Evolutionary conservation across 2,797 vertebrate genomes (phyloP).

Genomic region (Sparidentex hasta): DNA sequence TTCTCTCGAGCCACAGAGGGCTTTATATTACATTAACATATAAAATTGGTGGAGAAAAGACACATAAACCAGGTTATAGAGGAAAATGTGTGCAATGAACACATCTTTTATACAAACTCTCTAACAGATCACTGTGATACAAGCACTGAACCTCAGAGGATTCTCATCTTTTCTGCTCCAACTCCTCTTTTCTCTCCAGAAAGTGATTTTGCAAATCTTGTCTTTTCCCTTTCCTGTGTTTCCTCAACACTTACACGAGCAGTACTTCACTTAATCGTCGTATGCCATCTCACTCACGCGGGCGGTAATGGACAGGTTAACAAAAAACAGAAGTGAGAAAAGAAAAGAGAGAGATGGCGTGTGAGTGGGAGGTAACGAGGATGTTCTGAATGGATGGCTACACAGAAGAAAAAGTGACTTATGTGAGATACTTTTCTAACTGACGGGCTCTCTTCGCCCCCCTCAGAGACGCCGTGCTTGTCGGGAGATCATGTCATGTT

Average conservation of each 20-base stretch:
- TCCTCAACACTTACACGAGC: background rate
- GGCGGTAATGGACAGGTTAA: background rate
- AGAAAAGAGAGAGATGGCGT: background rate
- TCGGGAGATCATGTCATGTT: conserved; percentile 31
- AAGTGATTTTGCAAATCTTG: background rate
- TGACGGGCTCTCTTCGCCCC: conserved; percentile 6
- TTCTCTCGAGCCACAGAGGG: too few relatives aligned
- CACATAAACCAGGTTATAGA: background rate
- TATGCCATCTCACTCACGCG: too few relatives aligned
- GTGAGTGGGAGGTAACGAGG: conserved; percentile 8
- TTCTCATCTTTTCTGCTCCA: background rate
- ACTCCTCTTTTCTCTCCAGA: background rate
- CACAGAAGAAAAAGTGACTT: conserved; percentile 15
- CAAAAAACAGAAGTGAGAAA: background rate
- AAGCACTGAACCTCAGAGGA: background rate
- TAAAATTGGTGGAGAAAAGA: background rate
- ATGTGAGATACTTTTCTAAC: conserved; percentile 14
- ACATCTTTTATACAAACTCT: background rate
- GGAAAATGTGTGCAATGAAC: background rate
- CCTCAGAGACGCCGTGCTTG: background rate
- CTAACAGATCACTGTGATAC: background rate
- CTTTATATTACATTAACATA: too few relatives aligned
- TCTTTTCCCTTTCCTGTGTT: background rate
- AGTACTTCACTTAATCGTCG: background rate
- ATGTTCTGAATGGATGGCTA: conserved; percentile 21